Evolutionary conservation across 2,888 invertebrate species (phyloP).

Genomic region (Spatulosminthurus flaviceps): DNA sequence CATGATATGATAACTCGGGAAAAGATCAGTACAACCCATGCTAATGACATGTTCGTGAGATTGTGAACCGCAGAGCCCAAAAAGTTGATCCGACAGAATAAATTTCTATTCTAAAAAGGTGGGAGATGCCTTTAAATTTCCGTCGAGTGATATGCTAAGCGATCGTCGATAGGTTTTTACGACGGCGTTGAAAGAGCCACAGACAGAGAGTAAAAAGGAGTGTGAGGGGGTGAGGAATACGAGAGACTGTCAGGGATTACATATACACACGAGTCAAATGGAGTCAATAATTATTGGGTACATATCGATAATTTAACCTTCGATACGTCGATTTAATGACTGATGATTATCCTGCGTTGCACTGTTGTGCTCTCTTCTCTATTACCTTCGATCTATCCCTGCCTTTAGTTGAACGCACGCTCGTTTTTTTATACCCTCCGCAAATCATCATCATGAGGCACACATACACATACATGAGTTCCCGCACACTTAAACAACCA

Average conservation of each 20-base stretch:
- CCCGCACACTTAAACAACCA: slow-evolving; percentile 22
- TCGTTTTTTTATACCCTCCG: background rate
- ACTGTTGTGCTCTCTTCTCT: slow-evolving; percentile 19
- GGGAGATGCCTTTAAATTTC: slow-evolving; percentile 19
- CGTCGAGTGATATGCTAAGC: background rate
- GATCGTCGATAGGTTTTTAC: background rate
- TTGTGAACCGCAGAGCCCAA: slow-evolving; percentile 51
- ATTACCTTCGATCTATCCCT: too few relatives aligned
- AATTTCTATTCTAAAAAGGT: slow-evolving; percentile 29
- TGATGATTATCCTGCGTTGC: slow-evolving; percentile 50
- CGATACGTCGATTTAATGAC: slow-evolving; percentile 59
- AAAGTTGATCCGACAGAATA: slow-evolving; percentile 37
- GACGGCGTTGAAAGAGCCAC: background rate
- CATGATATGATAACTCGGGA: background rate
- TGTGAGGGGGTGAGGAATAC: background rate
- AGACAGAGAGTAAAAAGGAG: background rate
- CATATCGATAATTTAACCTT: slow-evolving; percentile 58
- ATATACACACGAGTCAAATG: slow-evolving; percentile 50
- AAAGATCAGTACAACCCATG: slow-evolving; percentile 39
- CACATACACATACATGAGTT: slow-evolving; percentile 28
- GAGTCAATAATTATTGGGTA: slow-evolving; percentile 60
- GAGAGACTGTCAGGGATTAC: slow-evolving; percentile 13
- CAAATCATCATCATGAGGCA: background rate
- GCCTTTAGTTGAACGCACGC: slow-evolving; percentile 6
- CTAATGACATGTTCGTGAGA: slow-evolving; percentile 60